These are phyloP conservation scores for Chironomus tepperi DNA, from an alignment of 1,140 invertebrate species.

Conservation along the genomic window DNA sequence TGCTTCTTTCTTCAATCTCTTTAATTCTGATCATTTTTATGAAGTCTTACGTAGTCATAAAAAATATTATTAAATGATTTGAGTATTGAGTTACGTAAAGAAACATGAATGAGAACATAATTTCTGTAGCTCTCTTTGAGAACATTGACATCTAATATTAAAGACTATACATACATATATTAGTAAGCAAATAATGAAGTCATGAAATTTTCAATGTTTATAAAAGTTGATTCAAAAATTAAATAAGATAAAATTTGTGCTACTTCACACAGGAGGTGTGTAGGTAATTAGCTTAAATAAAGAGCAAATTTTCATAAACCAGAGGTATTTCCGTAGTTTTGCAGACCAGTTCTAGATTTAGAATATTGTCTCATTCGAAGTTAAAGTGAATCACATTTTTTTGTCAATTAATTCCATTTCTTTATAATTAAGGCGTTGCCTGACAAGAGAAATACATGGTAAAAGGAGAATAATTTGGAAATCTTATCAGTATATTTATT, in stretches of 20 bases:
- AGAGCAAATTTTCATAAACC: neutral
- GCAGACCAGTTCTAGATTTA: no score
- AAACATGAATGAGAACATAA: neutral
- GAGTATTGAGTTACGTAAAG: neutral
- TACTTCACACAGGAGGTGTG: neutral
- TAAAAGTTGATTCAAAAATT: neutral
- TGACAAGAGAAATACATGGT: no score
- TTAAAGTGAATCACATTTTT: no score
- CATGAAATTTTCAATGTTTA: neutral
- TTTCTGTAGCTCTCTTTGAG: neutral
- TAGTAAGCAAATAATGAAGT: neutral
- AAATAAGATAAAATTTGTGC: neutral
- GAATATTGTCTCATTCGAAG: no score
- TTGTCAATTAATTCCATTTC: no score
- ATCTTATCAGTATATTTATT: no score
- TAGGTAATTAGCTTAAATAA: neutral
- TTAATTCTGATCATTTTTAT: slow-evolving; percentile 2
- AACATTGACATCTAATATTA: neutral
- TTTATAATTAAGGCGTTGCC: no score
- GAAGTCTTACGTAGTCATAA: neutral
- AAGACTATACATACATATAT: neutral
- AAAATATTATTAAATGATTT: slow-evolving; percentile 8
- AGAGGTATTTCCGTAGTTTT: no score
- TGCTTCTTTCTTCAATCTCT: neutral
- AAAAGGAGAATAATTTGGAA: no score